phyloP scores from a whole-genome alignment of 2,888 invertebrate species.

The Limnephilus auricula region DNA sequence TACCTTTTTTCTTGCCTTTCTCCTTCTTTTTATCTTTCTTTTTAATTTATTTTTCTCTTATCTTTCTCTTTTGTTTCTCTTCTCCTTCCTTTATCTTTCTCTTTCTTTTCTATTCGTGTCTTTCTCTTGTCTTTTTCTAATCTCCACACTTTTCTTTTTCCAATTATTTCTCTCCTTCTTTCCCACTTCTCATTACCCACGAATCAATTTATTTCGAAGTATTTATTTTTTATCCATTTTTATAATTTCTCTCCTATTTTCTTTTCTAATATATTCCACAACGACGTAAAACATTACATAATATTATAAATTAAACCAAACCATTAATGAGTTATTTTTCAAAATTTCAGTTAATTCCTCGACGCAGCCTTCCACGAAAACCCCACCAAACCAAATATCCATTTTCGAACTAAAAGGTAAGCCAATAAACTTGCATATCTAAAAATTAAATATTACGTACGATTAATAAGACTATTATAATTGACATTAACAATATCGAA shows the following conservation, averaged over 20 bases:
- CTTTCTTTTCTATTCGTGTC: neutral
- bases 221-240: too few relatives aligned
- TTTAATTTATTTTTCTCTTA: too few relatives aligned
- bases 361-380: neutral
- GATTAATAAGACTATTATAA: too few relatives aligned
- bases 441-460: too few relatives aligned
- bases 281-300: neutral
- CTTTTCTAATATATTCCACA: neutral
- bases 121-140: neutral
- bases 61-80: neutral
- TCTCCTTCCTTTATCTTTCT: neutral
- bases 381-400: neutral
- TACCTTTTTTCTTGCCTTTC: neutral
- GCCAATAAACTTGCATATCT: neutral
- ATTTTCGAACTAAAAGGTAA: neutral
- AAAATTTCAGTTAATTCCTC: neutral
- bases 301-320: neutral
- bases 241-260: too few relatives aligned
- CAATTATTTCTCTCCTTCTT: too few relatives aligned
- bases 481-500: too few relatives aligned
- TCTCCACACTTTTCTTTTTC: too few relatives aligned
- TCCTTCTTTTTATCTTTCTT: neutral
- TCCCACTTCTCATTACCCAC: too few relatives aligned
- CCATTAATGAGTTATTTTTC: neutral
- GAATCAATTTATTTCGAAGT: too few relatives aligned